Evolutionary conservation across 1,140 invertebrate genomes (phyloP).

Genomic region (Branchinecta lynchi): DNA sequence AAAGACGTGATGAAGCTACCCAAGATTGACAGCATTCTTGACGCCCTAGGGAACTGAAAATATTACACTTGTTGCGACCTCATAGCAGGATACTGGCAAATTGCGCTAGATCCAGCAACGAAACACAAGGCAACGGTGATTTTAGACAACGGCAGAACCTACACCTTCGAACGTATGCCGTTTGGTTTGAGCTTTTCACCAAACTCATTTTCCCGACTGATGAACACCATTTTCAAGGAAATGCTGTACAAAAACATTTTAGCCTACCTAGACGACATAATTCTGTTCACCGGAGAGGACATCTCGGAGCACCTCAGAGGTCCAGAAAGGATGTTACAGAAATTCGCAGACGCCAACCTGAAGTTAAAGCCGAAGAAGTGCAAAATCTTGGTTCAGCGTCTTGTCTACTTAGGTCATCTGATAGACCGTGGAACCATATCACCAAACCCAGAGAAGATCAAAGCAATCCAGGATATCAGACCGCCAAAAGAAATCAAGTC

Average conservation of each 20-base stretch:
- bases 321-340: neutral
- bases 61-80: slow-evolving; percentile 28
- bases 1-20: slow-evolving; percentile 32
- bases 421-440: neutral
- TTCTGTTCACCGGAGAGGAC: neutral
- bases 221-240: neutral
- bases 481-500: neutral
- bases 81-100: neutral
- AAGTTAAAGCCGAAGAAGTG: neutral
- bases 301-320: neutral
- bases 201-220: neutral
- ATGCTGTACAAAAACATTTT: neutral
- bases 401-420: neutral
- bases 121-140: slow-evolving; percentile 9
- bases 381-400: neutral
- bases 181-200: neutral
- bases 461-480: neutral
- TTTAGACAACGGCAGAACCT: neutral
- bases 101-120: neutral
- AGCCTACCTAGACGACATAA: neutral
- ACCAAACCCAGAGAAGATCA: neutral
- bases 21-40: slow-evolving; percentile 28
- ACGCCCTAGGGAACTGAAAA: slow-evolving; percentile 23
- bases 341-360: neutral
- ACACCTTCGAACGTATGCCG: neutral